Evolutionary conservation across 1,140 invertebrate species (phyloP).

Genomic region (Chironomus tepperi): DNA sequence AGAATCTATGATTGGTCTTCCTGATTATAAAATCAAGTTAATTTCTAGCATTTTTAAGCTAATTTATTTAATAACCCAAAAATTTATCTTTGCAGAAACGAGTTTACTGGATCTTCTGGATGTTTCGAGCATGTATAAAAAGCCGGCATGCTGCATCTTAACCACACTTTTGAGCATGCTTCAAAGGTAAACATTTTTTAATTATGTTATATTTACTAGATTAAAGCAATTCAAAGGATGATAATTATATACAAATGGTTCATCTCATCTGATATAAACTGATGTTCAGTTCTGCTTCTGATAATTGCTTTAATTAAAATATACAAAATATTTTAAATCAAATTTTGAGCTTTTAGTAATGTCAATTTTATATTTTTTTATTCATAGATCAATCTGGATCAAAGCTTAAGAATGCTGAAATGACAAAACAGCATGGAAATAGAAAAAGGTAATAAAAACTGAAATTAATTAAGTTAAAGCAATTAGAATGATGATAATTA

Average conservation of each 20-base stretch:
- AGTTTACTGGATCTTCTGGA: neutral
- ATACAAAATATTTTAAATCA: too few relatives aligned
- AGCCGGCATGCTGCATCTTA: too few relatives aligned
- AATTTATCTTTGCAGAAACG: neutral
- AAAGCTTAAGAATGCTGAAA: neutral
- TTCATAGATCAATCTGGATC: neutral
- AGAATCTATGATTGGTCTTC: neutral
- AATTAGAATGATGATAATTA: neutral
- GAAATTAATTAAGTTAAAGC: neutral
- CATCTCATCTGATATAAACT: neutral
- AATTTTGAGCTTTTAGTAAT: too few relatives aligned
- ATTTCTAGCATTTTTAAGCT: neutral
- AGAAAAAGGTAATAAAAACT: neutral
- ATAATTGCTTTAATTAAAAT: neutral
- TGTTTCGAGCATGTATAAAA: too few relatives aligned
- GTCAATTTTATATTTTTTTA: neutral
- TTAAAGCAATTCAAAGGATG: neutral
- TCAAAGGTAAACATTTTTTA: neutral
- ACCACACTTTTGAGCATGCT: neutral
- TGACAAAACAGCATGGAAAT: neutral
- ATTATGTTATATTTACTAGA: too few relatives aligned
- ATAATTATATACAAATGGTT: constrained; percentile 1
- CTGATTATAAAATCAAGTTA: neutral
- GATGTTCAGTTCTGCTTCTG: constrained; percentile 22
- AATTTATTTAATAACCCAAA: neutral